Conservation (phyloP, 1,140 invertebrate species). For the Glomeris maerens region DNA sequence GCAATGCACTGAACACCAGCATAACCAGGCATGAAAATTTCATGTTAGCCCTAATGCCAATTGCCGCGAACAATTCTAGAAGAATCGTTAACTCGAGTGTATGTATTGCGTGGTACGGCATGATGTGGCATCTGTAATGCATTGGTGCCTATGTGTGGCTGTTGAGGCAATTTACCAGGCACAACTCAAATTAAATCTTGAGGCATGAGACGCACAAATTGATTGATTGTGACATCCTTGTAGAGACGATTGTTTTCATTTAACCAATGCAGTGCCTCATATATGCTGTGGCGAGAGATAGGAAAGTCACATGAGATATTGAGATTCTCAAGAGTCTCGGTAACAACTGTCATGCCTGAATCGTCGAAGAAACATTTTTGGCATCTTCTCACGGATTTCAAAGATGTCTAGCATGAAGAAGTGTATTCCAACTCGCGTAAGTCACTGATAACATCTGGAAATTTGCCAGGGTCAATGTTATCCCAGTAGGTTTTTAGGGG, state of each 20-base stretch:
- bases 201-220: neutral
- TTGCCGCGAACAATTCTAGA: constrained; percentile 9
- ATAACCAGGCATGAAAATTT: constrained; percentile 6
- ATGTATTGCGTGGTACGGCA: neutral
- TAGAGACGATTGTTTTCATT: constrained; percentile 12
- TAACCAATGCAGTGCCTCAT: constrained; percentile 12
- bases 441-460: constrained; percentile 4
- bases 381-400: constrained; percentile 2
- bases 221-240: constrained; percentile 12
- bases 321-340: constrained; percentile 11
- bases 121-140: neutral
- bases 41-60: constrained; percentile 9
- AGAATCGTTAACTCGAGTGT: neutral
- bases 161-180: neutral
- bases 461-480: constrained; percentile 8
- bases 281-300: constrained; percentile 3
- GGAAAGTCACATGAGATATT: constrained; percentile 8
- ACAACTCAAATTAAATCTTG: constrained; percentile 2
- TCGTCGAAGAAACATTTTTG: constrained; percentile 1
- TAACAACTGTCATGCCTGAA: constrained; percentile 6
- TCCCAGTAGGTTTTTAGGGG: too few species aligned
- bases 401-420: constrained; percentile 6
- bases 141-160: neutral
- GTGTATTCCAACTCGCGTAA: constrained; percentile 5
- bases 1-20: constrained; percentile 5